phyloP scores from a whole-genome alignment of 2,797 vertebrate genomes.

The Discoglossus pictus region DNA sequence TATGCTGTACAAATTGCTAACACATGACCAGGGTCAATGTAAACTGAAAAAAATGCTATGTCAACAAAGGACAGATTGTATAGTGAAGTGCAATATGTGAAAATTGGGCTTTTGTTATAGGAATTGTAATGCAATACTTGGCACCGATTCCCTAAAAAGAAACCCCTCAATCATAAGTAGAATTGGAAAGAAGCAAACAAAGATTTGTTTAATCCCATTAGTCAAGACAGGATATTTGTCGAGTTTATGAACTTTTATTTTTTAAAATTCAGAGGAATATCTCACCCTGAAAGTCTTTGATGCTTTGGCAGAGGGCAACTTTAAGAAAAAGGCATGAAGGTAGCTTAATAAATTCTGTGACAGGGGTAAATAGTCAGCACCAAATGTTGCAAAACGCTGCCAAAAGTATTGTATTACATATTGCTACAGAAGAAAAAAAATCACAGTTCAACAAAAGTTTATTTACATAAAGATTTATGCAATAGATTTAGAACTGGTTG shows the following conservation, averaged over 20 bases:
- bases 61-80: conserved; percentile 65
- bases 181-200: conserved; percentile 68
- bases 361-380: conserved; percentile 1
- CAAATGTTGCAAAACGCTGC: conserved; percentile 10
- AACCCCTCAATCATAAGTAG: conserved; percentile 34
- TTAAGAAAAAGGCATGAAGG: conserved; percentile 54
- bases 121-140: conserved; percentile 65
- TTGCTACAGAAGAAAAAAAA: conserved; percentile 32
- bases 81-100: too few species aligned
- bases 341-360: conserved; percentile 46
- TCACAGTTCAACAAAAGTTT: conserved; percentile 28
- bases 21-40: too few species aligned
- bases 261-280: conserved; percentile 61
- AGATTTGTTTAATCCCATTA: conserved; percentile 57
- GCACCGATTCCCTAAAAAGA: conserved; percentile 61
- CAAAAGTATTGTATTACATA: conserved; percentile 38
- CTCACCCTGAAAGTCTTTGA: conserved; percentile 54
- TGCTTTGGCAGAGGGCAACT: conserved; percentile 31
- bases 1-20: too few species aligned
- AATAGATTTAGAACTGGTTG: not conserved
- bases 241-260: conserved; percentile 70
- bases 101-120: conserved; percentile 49
- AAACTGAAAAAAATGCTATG: conserved; percentile 22
- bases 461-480: conserved; percentile 18
- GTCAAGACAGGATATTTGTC: conserved; percentile 68